Percentiles rank a stretch among this genome's conserved stretches.
Conservation (phyloP, 2,113 vertebrate genomes). For the Coptodon rendalli region DNA sequence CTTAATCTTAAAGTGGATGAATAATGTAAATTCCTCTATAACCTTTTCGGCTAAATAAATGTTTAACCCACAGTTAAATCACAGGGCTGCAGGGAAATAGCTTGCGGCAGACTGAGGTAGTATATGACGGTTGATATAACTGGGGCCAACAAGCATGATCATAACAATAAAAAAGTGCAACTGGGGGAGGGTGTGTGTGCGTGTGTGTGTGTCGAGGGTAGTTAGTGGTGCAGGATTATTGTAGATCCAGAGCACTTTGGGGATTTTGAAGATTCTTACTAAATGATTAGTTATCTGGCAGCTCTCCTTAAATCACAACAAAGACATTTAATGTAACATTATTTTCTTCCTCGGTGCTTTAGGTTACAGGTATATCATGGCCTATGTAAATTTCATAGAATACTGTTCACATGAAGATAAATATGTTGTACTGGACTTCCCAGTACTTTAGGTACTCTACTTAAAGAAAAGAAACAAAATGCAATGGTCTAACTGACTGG, state of each 20-base stretch:
- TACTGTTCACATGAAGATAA: background rate
- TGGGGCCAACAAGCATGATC: slow-evolving; percentile 19
- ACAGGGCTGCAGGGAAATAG: slow-evolving; percentile 5
- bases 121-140: background rate
- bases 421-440: background rate
- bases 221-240: background rate
- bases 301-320: background rate
- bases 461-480: background rate
- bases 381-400: background rate
- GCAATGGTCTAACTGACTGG: background rate
- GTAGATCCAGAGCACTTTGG: background rate
- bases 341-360: background rate
- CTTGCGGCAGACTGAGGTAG: background rate
- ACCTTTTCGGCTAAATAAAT: slow-evolving; percentile 41
- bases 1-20: slow-evolving; percentile 50
- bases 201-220: background rate
- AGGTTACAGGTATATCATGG: background rate
- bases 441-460: background rate
- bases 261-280: background rate
- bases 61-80: slow-evolving; percentile 48
- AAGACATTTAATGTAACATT: background rate
- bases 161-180: background rate
- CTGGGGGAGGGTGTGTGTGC: background rate
- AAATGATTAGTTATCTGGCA: background rate
- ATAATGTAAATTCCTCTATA: slow-evolving; percentile 47